phyloP scores from a whole-genome alignment of 2,888 invertebrate species.

The Drosophila rubida region DNA sequence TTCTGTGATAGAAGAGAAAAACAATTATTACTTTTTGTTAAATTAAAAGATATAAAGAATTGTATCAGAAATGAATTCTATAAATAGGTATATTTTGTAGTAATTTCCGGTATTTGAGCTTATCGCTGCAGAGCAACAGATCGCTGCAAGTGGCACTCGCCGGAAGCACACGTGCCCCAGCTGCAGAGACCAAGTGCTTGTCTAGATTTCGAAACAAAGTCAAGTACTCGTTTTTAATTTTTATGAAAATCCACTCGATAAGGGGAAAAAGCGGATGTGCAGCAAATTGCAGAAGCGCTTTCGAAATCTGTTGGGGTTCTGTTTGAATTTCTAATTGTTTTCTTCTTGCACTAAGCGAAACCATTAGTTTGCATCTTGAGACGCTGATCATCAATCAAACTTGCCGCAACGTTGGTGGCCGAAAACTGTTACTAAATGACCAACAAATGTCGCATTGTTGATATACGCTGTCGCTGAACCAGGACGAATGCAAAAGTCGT shows the following conservation, averaged over 20 bases:
- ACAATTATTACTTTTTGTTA: background rate
- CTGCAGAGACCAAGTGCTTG: constrained; percentile 14
- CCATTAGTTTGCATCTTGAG: constrained; percentile 22
- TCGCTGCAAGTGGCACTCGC: constrained; percentile 47
- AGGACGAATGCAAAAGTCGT: constrained; percentile 39
- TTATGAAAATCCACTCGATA: constrained; percentile 42
- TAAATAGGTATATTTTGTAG: constrained; percentile 6
- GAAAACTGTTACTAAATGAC: constrained; percentile 30
- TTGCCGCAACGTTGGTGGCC: constrained; percentile 48
- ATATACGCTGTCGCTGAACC: constrained; percentile 26
- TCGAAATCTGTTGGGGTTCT: background rate
- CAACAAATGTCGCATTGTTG: constrained; percentile 42
- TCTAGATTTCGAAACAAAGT: constrained; percentile 14
- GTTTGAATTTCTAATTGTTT: constrained; percentile 9
- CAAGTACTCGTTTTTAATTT: constrained; percentile 39
- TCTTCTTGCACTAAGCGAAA: constrained; percentile 2
- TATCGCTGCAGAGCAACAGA: constrained; percentile 15
- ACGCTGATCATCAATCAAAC: constrained; percentile 54
- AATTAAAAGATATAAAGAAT: background rate
- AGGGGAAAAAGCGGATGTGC: constrained; percentile 58
- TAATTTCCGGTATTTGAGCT: constrained; percentile 38
- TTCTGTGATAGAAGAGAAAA: background rate
- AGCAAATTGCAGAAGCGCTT: constrained; percentile 24
- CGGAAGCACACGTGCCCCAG: constrained; percentile 59
- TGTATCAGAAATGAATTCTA: constrained; percentile 20